Percentiles rank a stretch among this genome's conserved stretches.
These are phyloP conservation scores for Drosophila diplacantha DNA, from an alignment of 2,888 invertebrate species.

Conservation along the genomic window DNA sequence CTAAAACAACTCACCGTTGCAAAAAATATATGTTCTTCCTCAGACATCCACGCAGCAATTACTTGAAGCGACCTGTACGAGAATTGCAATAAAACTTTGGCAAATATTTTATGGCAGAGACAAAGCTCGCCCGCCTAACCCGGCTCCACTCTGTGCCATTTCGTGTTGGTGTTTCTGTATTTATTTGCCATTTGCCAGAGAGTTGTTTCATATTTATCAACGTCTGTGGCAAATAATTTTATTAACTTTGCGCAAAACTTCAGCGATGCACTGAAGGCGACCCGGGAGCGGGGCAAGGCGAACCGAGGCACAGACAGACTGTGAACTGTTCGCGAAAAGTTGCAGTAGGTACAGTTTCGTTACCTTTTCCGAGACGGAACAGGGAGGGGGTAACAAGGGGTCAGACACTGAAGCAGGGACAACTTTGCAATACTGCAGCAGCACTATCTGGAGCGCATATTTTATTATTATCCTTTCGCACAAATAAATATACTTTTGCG, in stretches of 20 bases:
- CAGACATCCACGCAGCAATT: constrained; percentile 24
- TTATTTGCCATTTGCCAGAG: constrained; percentile 54
- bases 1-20: neutral
- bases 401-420: constrained; percentile 19
- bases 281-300: neutral
- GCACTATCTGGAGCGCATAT: constrained; percentile 63
- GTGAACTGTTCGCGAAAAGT: constrained; percentile 56
- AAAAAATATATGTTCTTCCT: neutral
- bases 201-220: constrained; percentile 72
- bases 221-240: constrained; percentile 75
- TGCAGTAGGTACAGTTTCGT: constrained; percentile 55
- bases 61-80: constrained; percentile 22
- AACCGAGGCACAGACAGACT: constrained; percentile 30
- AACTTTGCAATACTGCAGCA: constrained; percentile 48
- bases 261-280: constrained; percentile 16
- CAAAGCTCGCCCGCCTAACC: constrained; percentile 14
- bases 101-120: constrained; percentile 30
- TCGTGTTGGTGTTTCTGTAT: constrained; percentile 39
- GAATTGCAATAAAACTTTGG: constrained; percentile 55
- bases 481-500: constrained; percentile 68
- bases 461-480: constrained; percentile 72
- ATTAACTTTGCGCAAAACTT: constrained; percentile 69
- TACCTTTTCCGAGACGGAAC: constrained; percentile 25
- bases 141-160: constrained; percentile 24
- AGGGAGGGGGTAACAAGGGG: neutral